A percentile compares a stretch with the other conserved stretches of the same genome.
Evolutionary conservation across 2,113 vertebrate genomes (phyloP).

Genomic region (Podocnemis expansa): DNA sequence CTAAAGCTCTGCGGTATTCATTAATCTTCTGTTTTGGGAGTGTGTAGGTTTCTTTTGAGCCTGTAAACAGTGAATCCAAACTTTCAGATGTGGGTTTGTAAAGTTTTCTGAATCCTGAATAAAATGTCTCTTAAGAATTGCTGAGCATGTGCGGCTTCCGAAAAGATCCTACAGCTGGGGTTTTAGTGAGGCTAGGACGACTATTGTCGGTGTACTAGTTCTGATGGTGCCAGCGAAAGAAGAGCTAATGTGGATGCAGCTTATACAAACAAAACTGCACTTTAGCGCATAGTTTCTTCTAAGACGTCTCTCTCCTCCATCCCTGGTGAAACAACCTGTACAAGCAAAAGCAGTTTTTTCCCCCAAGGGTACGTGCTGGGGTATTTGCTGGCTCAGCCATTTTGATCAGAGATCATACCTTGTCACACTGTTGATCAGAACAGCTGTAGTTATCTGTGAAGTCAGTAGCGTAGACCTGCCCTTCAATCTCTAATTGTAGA

Average conservation of each 20-base stretch:
- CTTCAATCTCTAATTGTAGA: neutral
- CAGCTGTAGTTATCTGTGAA: neutral
- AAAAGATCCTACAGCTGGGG: neutral
- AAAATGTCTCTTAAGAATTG: neutral
- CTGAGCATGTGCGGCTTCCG: neutral
- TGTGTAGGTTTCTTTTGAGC: conserved; percentile 24
- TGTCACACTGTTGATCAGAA: neutral
- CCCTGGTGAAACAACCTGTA: neutral
- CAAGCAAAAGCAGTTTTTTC: neutral
- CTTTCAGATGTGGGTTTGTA: neutral
- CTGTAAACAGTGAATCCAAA: conserved; percentile 42
- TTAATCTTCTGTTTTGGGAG: conserved; percentile 41
- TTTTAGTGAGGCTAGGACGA: neutral
- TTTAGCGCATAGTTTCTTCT: neutral
- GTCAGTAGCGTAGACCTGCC: rapidly evolving
- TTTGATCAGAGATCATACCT: neutral
- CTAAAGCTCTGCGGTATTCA: neutral
- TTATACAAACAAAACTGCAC: neutral
- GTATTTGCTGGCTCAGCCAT: neutral
- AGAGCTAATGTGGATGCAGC: neutral
- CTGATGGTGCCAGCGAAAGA: neutral
- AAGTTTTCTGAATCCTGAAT: neutral
- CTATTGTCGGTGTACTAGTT: neutral
- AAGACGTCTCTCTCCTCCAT: neutral
- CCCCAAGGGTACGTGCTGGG: neutral